Evolutionary conservation across 2,113 vertebrate species (phyloP).

Genomic region (Ursus arctos): DNA sequence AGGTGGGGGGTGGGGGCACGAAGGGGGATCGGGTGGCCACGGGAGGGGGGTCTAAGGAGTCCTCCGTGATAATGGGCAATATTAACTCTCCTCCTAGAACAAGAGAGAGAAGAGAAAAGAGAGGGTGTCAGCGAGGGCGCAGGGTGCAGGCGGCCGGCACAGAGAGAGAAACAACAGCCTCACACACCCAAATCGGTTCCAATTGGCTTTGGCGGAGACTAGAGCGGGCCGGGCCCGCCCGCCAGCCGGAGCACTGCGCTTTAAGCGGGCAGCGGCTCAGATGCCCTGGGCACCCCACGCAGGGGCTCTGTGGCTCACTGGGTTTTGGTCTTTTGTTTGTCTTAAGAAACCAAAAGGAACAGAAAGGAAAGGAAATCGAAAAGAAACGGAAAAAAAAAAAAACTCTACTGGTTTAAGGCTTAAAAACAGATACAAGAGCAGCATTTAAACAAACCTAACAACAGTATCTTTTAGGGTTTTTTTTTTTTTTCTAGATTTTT

Average conservation of each 20-base stretch:
- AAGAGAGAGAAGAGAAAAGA: slow-evolving; percentile 79
- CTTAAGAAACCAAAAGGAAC: slow-evolving; percentile 83
- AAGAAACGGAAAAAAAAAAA: slow-evolving; percentile 74
- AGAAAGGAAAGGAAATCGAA: slow-evolving; percentile 83
- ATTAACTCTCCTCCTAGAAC: slow-evolving; percentile 96
- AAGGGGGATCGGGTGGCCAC: slow-evolving; percentile 95
- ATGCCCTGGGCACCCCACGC: slow-evolving; percentile 79
- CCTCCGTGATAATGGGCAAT: slow-evolving; percentile 97
- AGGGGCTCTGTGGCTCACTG: slow-evolving; percentile 76
- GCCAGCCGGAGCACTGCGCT: slow-evolving; percentile 76
- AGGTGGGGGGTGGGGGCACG: slow-evolving; percentile 94
- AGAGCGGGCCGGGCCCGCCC: slow-evolving; percentile 78
- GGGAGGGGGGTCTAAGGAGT: slow-evolving; percentile 96
- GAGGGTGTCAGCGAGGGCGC: slow-evolving; percentile 76
- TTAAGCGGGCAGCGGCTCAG: slow-evolving; percentile 76
- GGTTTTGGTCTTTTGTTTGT: slow-evolving; percentile 71
- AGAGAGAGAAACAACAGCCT: slow-evolving; percentile 83
- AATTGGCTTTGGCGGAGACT: slow-evolving; percentile 77
- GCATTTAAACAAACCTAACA: slow-evolving; percentile 82
- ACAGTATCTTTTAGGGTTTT: slow-evolving; percentile 75
- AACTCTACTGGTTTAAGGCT: slow-evolving; percentile 79
- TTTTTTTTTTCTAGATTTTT: slow-evolving; percentile 77
- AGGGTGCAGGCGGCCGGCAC: slow-evolving; percentile 74
- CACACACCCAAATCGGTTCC: slow-evolving; percentile 76
- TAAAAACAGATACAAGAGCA: slow-evolving; percentile 81